A percentile compares a stretch with the other conserved stretches of the same genome.
Conservation (phyloP, 1,140 invertebrate species). For the Drosophila sulfurigaster region DNA sequence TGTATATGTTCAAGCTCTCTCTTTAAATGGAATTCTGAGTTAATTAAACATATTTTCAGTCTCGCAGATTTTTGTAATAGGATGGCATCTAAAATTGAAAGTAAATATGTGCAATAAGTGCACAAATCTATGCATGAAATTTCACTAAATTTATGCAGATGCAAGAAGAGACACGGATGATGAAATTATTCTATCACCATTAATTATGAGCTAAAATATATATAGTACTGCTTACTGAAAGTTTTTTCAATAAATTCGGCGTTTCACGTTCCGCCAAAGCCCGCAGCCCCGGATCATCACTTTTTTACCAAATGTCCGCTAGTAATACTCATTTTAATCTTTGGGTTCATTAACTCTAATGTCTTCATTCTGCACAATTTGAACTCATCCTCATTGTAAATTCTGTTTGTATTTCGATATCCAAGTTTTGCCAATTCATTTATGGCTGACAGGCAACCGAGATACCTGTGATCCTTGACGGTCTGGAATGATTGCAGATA, state of each 20-base stretch:
- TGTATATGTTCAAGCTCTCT: too few relatives aligned
- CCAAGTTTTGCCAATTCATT: slow-evolving; percentile 4
- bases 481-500: slow-evolving; percentile 23
- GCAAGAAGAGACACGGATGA: too few relatives aligned
- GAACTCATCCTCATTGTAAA: slow-evolving; percentile 16
- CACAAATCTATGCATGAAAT: too few relatives aligned
- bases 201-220: background rate
- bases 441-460: background rate
- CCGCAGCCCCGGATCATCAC: slow-evolving; percentile 10
- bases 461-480: slow-evolving; percentile 3
- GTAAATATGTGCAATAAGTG: too few relatives aligned
- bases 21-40: too few relatives aligned
- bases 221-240: slow-evolving; percentile 15
- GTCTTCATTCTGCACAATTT: background rate
- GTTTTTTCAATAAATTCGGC: slow-evolving; percentile 13
- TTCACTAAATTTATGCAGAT: too few relatives aligned
- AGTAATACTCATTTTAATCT: background rate
- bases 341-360: slow-evolving; percentile 13
- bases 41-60: too few relatives aligned
- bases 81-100: background rate
- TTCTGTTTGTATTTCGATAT: slow-evolving; percentile 7
- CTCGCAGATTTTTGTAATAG: too few relatives aligned
- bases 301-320: background rate
- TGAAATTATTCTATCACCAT: too few relatives aligned
- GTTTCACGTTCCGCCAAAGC: slow-evolving; percentile 16